phyloP scores from a whole-genome alignment of 2,797 vertebrate genomes.

The Furcifer pardalis region DNA sequence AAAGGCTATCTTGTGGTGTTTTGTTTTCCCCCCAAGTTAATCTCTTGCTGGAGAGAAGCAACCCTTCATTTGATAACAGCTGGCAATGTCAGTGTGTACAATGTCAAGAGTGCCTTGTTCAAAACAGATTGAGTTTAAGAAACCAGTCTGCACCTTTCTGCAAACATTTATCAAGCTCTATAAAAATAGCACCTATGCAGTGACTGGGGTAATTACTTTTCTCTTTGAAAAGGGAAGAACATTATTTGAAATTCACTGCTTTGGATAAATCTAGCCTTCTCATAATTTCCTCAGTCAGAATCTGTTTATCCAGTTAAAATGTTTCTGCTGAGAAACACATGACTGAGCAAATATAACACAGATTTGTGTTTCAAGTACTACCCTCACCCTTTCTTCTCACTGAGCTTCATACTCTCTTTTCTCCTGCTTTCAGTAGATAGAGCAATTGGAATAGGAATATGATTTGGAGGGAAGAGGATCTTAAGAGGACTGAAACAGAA shows the following conservation, averaged over 20 bases:
- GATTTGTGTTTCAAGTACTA: background rate
- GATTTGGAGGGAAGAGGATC: background rate
- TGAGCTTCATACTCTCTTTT: background rate
- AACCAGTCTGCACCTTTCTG: too few relatives aligned
- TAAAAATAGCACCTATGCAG: too few relatives aligned
- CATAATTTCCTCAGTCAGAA: conserved; percentile 21
- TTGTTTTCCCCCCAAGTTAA: too few relatives aligned
- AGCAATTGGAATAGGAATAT: background rate
- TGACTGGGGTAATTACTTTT: conserved; percentile 12
- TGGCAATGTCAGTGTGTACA: too few relatives aligned
- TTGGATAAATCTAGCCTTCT: conserved; percentile 5
- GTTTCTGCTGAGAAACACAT: conserved; percentile 28
- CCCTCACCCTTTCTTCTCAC: conserved; percentile 4
- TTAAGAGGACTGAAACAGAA: background rate
- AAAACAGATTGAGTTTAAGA: too few relatives aligned
- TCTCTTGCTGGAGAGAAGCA: too few relatives aligned
- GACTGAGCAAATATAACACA: conserved; percentile 12
- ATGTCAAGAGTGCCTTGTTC: too few relatives aligned
- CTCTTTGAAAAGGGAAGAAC: background rate
- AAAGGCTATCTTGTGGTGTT: too few relatives aligned
- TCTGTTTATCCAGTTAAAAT: conserved; percentile 28
- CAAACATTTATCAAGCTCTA: too few relatives aligned
- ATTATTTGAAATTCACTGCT: background rate
- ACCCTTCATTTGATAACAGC: too few relatives aligned
- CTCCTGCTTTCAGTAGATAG: background rate